These are phyloP conservation scores for Aphis craccivora DNA, from an alignment of 1,140 invertebrate species.

Conservation along the genomic window DNA sequence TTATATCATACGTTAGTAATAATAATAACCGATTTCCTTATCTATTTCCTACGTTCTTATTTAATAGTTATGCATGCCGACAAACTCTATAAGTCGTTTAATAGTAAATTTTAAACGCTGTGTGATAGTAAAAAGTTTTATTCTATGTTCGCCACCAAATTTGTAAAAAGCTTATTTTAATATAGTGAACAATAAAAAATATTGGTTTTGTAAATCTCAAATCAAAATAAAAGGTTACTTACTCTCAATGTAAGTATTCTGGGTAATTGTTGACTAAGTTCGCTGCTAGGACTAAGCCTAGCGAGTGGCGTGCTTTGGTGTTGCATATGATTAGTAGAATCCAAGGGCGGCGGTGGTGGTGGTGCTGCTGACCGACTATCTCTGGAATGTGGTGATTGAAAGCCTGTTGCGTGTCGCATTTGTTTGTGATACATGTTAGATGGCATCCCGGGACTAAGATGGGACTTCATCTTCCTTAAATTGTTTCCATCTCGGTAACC, in stretches of 20 bases:
- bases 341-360: slow-evolving; percentile 67
- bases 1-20: neutral
- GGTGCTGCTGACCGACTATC: slow-evolving; percentile 67
- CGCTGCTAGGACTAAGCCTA: slow-evolving; percentile 87
- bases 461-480: slow-evolving; percentile 84
- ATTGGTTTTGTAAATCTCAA: neutral
- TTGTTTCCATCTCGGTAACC: slow-evolving; percentile 79
- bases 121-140: neutral
- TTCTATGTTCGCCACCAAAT: neutral
- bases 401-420: slow-evolving; percentile 75
- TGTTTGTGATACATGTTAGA: slow-evolving; percentile 73
- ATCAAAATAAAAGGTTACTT: slow-evolving; percentile 23
- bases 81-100: neutral
- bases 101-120: neutral
- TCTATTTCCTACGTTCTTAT: neutral
- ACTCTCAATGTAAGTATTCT: slow-evolving; percentile 80
- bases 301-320: slow-evolving; percentile 88
- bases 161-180: neutral
- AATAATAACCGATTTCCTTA: neutral
- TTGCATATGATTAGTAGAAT: slow-evolving; percentile 67
- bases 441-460: slow-evolving; percentile 70
- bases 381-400: slow-evolving; percentile 69
- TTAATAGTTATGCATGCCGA: neutral
- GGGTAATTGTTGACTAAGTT: slow-evolving; percentile 88
- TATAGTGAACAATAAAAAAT: neutral